Base-by-base conservation (phyloP, 2,888 invertebrate species). In the Helobdella robusta region DNA sequence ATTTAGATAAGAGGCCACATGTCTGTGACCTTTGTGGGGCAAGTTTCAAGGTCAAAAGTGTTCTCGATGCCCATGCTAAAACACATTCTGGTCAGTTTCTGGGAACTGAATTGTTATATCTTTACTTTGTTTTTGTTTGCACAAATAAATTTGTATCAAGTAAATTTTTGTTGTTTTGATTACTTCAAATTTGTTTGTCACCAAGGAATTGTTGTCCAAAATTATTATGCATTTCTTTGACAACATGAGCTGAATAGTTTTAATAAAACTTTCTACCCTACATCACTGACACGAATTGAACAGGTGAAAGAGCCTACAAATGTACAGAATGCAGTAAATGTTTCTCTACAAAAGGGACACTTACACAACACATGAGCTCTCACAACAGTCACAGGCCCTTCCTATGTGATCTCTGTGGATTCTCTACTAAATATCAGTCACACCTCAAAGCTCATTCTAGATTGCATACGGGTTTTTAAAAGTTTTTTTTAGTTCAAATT, bases 361-460 rank as follows among this genome's bases (percentile, higher is more conserved):
- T 85, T 66, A 84, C 84, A 70, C 83, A 83, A 65, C 85, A 85
- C 74, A 75, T 82, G 73, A 79, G 83, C 50, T 83, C 81, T 1
- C 85, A 85, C 73, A 80, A 81, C 50, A 78, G 81, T 56, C 82
- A 82, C 8, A 82, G 85, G 68, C 83, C 83, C n/a, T 83, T 83
- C 70, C 79, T 83, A 0, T 86, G 86, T 74, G 85, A 85, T 68
- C 81, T 82, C n/a, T 86, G 86, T 77, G 84, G 85, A 8, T 86
- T 86, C 75, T 82, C 84, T 67, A 85, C 86, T 44, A 85, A 85
- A 74, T 85, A 84, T 74, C 81, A 85, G 69, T 85, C 85, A 70
- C 85, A 86, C 74, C 82, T 86, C 74, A 83, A 84, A 56, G 82
- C 84, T 18, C 86, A 86, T 75, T 84, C 84, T 72, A 79, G 85